Evolutionary conservation across 1,140 invertebrate species (phyloP).

Genomic region (Hyphantria cunea): DNA sequence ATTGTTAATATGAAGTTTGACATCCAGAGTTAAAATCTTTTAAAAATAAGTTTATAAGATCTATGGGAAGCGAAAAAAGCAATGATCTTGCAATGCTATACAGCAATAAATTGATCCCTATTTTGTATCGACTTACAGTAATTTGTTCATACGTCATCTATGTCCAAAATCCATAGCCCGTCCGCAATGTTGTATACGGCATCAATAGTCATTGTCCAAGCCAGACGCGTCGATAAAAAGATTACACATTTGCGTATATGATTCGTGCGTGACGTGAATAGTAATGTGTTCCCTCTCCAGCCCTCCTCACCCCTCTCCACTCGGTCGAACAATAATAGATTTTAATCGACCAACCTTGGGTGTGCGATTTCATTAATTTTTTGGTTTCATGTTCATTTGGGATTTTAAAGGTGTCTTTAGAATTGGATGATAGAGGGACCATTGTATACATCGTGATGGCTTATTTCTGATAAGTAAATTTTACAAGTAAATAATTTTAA

Average conservation of each 20-base stretch:
- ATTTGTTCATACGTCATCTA: too few species aligned
- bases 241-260: conserved; percentile 71
- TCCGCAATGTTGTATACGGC: not conserved
- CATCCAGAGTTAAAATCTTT: too few species aligned
- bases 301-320: conserved; percentile 42
- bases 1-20: too few species aligned
- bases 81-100: too few species aligned
- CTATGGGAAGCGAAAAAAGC: too few species aligned
- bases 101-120: too few species aligned
- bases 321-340: conserved; percentile 54
- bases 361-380: conserved; percentile 33
- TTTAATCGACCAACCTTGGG: conserved; percentile 57
- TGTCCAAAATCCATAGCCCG: too few species aligned
- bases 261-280: conserved; percentile 69
- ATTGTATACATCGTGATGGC: too few species aligned
- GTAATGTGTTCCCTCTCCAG: conserved; percentile 58
- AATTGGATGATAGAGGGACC: not conserved
- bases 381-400: conserved; percentile 14
- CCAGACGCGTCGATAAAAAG: conserved; percentile 65
- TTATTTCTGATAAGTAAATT: too few species aligned
- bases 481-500: too few species aligned
- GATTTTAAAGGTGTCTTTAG: not conserved
- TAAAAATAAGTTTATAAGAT: too few species aligned
- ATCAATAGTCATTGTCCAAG: conserved; percentile 32
- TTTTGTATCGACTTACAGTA: too few species aligned